Conservation (phyloP, 2,888 invertebrate species). For the Agrotis segetum region DNA sequence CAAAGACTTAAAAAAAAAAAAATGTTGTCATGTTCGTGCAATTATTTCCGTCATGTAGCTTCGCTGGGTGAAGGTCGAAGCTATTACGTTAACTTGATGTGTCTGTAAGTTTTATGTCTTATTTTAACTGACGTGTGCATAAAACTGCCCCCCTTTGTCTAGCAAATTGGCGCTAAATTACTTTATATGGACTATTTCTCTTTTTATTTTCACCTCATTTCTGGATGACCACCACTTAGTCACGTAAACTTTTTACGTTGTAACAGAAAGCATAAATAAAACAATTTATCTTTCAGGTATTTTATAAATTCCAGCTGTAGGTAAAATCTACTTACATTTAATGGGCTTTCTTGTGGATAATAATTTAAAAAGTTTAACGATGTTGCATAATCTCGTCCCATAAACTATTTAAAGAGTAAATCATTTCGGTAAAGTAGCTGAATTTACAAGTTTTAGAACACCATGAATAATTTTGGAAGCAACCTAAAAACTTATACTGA, state of each 20-base stretch:
- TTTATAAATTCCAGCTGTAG: neutral
- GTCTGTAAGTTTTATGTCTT: conserved; percentile 67
- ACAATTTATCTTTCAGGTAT: neutral
- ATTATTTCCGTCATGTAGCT: conserved; percentile 75
- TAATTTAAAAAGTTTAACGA: neutral
- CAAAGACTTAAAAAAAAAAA: conserved; percentile 64
- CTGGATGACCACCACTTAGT: neutral
- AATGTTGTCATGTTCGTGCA: conserved; percentile 68
- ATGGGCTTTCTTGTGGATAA: neutral
- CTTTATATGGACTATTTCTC: conserved; percentile 7
- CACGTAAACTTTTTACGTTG: neutral
- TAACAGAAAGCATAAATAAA: neutral
- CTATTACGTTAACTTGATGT: conserved; percentile 70
- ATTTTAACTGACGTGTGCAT: conserved; percentile 35
- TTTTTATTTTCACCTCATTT: too few relatives aligned
- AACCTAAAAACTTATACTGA: neutral
- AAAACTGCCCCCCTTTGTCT: conserved; percentile 41
- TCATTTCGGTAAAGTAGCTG: neutral
- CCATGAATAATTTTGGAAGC: neutral
- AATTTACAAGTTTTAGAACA: neutral
- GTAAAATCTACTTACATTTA: too few relatives aligned
- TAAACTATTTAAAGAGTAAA: neutral
- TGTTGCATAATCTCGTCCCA: neutral
- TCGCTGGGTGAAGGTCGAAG: conserved; percentile 76
- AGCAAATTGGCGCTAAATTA: conserved; percentile 26